phyloP scores from a whole-genome alignment of 2,113 vertebrate genomes.

The Periophthalmodon schlosseri region DNA sequence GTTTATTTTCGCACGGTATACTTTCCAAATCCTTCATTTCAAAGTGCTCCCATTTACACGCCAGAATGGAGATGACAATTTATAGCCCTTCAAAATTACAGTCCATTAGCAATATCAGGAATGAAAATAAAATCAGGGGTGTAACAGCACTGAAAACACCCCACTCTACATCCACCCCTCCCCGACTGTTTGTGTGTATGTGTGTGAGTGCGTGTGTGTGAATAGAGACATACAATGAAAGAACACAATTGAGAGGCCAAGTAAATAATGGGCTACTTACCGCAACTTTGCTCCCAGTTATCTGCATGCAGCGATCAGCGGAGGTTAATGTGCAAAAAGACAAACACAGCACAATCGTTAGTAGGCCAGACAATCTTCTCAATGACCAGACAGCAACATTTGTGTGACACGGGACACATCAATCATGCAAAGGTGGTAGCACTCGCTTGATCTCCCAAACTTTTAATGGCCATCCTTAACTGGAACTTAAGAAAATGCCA shows the following conservation, averaged over 20 bases:
- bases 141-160: constrained; percentile 53
- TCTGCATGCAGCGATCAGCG: constrained; percentile 97
- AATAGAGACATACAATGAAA: constrained; percentile 40
- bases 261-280: constrained; percentile 88
- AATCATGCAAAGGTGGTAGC: constrained; percentile 38
- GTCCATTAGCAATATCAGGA: constrained; percentile 61
- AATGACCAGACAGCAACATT: constrained; percentile 73
- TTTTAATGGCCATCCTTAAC: constrained; percentile 32
- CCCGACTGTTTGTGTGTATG: constrained; percentile 12
- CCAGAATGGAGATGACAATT: constrained; percentile 53
- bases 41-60: constrained; percentile 59
- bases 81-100: constrained; percentile 65
- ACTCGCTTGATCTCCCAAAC: constrained; percentile 12
- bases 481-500: constrained; percentile 60
- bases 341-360: constrained; percentile 92
- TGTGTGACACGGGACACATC: constrained; percentile 60
- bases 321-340: constrained; percentile 91
- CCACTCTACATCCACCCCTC: constrained; percentile 17
- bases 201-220: not conserved
- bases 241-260: constrained; percentile 62
- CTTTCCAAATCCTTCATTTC: constrained; percentile 68
- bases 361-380: constrained; percentile 80
- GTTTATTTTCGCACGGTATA: constrained; percentile 58
- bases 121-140: constrained; percentile 53
- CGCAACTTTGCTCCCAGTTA: constrained; percentile 97